Evolutionary conservation across 2,797 vertebrate genomes (phyloP).

Genomic region (Neosalanx taihuensis): DNA sequence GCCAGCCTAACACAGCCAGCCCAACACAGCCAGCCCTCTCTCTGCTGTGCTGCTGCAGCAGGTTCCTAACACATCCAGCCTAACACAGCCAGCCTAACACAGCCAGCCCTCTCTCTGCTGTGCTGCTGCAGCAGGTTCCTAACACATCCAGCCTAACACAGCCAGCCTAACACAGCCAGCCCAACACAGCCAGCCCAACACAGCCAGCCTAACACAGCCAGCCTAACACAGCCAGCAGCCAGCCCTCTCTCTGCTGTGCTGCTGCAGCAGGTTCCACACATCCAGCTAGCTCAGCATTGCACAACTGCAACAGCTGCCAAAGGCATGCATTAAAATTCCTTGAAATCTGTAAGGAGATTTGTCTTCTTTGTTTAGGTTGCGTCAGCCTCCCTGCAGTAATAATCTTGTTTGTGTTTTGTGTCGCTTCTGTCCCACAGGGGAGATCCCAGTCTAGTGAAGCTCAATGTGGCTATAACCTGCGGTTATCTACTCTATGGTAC

Average conservation of each 20-base stretch:
- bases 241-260: background rate
- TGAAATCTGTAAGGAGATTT: background rate
- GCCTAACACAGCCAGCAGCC: background rate
- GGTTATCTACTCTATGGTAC: constrained; percentile 81
- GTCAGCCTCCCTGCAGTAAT: background rate
- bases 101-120: background rate
- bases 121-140: background rate
- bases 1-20: background rate
- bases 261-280: background rate
- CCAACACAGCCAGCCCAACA: background rate
- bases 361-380: constrained; percentile 10
- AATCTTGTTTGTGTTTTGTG: background rate
- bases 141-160: too few species aligned
- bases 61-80: background rate
- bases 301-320: background rate
- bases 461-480: constrained; percentile 81
- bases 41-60: background rate
- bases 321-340: background rate
- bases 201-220: background rate
- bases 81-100: background rate
- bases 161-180: too few species aligned
- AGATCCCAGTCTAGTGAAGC: constrained; percentile 75
- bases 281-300: background rate
- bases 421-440: constrained; percentile 62
- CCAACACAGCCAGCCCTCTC: background rate